These are phyloP conservation scores for Miltochrista miniata DNA, from an alignment of 2,888 invertebrate genomes.

Conservation along the genomic window DNA sequence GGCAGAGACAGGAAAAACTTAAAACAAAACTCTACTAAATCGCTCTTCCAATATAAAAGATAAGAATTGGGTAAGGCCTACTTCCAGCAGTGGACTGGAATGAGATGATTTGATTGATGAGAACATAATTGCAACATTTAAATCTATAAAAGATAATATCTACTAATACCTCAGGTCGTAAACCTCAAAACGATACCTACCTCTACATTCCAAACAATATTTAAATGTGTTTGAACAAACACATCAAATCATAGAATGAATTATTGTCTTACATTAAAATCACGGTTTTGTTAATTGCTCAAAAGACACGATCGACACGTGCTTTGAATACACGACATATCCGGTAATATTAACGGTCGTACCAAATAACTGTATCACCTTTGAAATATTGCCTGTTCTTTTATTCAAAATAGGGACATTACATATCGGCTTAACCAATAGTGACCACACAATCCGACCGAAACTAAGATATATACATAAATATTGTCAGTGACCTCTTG, in stretches of 20 bases:
- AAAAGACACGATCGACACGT: slow-evolving; percentile 34
- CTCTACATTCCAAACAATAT: slow-evolving; percentile 1
- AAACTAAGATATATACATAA: no score
- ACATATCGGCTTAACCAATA: no score
- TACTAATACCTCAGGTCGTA: no score
- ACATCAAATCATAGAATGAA: slow-evolving; percentile 28
- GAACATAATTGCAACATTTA: background rate
- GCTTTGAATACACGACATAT: slow-evolving; percentile 19
- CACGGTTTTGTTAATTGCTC: slow-evolving; percentile 36
- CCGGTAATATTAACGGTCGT: slow-evolving; percentile 16
- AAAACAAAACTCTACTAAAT: no score
- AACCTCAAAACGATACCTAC: no score
- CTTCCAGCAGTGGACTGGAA: no score
- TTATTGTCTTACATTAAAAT: slow-evolving; percentile 26
- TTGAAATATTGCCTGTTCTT: slow-evolving; percentile 4
- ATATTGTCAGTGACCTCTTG: no score
- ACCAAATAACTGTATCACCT: slow-evolving; percentile 18
- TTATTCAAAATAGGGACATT: background rate
- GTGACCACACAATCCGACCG: no score
- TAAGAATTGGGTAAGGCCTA: no score
- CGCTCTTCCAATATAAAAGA: no score
- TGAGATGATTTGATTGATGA: background rate
- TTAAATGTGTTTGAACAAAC: slow-evolving; percentile 25
- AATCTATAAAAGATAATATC: no score
- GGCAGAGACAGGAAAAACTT: no score